Evolutionary conservation across 2,797 vertebrate genomes (phyloP).

Genomic region (Melanotaenia trifasciata): DNA sequence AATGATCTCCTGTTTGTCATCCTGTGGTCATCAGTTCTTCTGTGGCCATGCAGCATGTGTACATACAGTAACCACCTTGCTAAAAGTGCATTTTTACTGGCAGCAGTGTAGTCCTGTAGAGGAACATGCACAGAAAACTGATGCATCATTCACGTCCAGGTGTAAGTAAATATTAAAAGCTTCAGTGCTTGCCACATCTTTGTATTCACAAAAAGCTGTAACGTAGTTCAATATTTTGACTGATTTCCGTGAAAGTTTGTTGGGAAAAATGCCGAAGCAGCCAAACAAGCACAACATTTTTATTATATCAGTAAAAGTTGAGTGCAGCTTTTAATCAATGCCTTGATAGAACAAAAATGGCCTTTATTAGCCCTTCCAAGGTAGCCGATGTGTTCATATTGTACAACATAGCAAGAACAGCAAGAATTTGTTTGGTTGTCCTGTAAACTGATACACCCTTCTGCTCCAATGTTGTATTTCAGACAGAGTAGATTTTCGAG

Average conservation of each 20-base stretch:
- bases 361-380: background rate
- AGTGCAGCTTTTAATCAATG: background rate
- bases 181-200: background rate
- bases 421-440: background rate
- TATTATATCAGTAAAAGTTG: background rate
- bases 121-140: background rate
- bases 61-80: background rate
- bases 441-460: background rate
- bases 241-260: background rate
- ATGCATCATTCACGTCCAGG: background rate
- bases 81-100: background rate
- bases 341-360: background rate
- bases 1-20: background rate
- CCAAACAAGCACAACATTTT: background rate
- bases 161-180: background rate
- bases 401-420: background rate
- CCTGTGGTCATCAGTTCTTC: background rate
- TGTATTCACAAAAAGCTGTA: background rate
- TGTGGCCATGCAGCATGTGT: background rate
- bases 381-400: background rate
- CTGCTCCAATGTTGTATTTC: background rate
- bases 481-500: background rate
- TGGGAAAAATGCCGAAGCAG: background rate
- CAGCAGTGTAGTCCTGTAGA: background rate
- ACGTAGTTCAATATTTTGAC: background rate